Percentiles rank a stretch among this genome's conserved stretches.
Evolutionary conservation across 2,113 vertebrate species (phyloP).

Genomic region (Smithornis capensis): DNA sequence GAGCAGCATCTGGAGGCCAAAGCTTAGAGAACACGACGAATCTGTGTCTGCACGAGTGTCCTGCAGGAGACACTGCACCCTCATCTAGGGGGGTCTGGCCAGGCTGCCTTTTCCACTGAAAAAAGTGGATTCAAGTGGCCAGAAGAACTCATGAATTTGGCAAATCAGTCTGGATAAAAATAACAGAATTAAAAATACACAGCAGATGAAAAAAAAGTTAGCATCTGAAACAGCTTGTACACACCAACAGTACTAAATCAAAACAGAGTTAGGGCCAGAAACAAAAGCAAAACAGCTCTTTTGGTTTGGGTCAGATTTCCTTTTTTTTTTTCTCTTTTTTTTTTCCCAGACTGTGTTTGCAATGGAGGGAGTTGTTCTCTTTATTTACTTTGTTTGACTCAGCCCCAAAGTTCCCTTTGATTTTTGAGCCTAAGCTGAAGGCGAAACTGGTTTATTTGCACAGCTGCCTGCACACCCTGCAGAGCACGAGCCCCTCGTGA

Average conservation of each 20-base stretch:
- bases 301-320: background rate
- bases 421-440: background rate
- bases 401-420: background rate
- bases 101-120: background rate
- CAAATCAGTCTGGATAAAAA: background rate
- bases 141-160: background rate
- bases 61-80: background rate
- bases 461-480: background rate
- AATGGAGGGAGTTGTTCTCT: background rate
- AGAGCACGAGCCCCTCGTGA: background rate
- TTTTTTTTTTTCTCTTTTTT: background rate
- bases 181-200: background rate
- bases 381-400: conserved; percentile 2
- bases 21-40: fast-evolving
- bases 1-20: background rate
- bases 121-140: background rate
- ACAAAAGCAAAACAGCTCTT: conserved; percentile 21
- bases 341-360: background rate
- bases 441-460: background rate
- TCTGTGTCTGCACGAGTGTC: background rate
- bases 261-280: conserved; percentile 26
- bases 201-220: background rate
- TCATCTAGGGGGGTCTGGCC: fast-evolving
- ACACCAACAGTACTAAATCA: conserved; percentile 18
- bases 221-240: conserved; percentile 25